Evolutionary conservation across 2,113 vertebrate genomes (phyloP).

Genomic region (Hippocampus comes): DNA sequence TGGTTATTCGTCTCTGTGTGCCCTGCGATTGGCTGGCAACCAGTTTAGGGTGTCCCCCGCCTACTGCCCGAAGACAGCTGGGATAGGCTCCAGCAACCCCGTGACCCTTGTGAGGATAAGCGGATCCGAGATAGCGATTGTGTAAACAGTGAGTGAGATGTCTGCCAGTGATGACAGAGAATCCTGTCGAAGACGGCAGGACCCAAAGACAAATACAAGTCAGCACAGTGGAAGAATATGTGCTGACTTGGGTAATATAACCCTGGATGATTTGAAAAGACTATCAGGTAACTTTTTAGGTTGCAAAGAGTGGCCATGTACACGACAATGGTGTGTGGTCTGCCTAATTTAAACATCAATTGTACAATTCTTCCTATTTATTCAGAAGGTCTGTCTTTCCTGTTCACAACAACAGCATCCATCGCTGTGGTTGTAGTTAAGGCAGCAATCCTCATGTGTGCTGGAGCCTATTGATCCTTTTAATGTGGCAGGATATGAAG

Average conservation of each 20-base stretch:
- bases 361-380: neutral
- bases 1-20: too few relatives aligned
- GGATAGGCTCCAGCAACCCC: too few relatives aligned
- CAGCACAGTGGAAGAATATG: neutral
- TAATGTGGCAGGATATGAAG: constrained; percentile 26
- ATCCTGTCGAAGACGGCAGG: neutral
- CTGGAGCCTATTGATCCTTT: constrained; percentile 27
- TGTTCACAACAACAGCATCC: neutral
- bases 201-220: neutral
- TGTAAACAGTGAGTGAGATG: neutral
- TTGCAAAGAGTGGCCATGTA: neutral
- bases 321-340: neutral
- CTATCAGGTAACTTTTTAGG: neutral
- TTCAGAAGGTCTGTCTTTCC: constrained; percentile 2
- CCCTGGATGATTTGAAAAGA: neutral
- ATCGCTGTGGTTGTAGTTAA: constrained; percentile 2
- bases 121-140: neutral
- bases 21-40: too few relatives aligned
- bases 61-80: too few relatives aligned
- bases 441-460: neutral
- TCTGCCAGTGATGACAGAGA: neutral
- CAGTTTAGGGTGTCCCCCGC: too few relatives aligned
- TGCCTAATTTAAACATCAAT: neutral
- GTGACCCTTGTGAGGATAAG: too few relatives aligned
- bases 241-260: neutral